A percentile compares a stretch with the other conserved stretches of the same genome.
Evolutionary conservation across 2,888 invertebrate genomes (phyloP).

Genomic region (Lasioglossum calceatum): DNA sequence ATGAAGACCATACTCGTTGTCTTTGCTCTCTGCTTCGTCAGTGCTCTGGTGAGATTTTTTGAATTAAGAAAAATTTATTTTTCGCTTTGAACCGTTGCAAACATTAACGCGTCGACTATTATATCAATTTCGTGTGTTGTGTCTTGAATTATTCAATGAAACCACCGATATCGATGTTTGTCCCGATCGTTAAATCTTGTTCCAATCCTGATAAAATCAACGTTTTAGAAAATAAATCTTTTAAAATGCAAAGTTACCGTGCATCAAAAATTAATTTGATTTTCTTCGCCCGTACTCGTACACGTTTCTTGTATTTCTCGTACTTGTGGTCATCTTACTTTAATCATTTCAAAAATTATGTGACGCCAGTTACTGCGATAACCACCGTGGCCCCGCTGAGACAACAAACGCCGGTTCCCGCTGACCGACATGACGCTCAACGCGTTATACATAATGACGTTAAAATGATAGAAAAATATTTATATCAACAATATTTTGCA

Average conservation of each 20-base stretch:
- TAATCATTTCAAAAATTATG: not conserved
- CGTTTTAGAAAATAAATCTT: not conserved
- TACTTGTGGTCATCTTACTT: not conserved
- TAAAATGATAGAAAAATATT: not conserved
- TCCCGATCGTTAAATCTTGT: too few species aligned
- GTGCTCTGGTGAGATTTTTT: constrained; percentile 48
- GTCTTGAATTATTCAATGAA: not conserved
- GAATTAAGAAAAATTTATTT: not conserved
- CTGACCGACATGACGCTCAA: not conserved
- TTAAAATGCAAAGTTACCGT: not conserved
- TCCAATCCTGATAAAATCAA: not conserved
- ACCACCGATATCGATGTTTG: not conserved
- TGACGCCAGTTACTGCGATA: not conserved
- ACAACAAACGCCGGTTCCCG: not conserved
- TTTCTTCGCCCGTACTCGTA: not conserved
- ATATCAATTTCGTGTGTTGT: not conserved
- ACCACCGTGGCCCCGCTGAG: not conserved
- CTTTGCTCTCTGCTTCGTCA: constrained; percentile 45
- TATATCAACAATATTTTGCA: not conserved
- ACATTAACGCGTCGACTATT: not conserved
- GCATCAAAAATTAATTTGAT: not conserved
- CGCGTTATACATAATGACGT: too few species aligned
- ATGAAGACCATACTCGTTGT: constrained; percentile 53
- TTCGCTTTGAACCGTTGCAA: not conserved
- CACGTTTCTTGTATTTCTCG: not conserved